Conservation (phyloP, 2,888 invertebrate genomes). For the Aphidoletes aphidimyza region DNA sequence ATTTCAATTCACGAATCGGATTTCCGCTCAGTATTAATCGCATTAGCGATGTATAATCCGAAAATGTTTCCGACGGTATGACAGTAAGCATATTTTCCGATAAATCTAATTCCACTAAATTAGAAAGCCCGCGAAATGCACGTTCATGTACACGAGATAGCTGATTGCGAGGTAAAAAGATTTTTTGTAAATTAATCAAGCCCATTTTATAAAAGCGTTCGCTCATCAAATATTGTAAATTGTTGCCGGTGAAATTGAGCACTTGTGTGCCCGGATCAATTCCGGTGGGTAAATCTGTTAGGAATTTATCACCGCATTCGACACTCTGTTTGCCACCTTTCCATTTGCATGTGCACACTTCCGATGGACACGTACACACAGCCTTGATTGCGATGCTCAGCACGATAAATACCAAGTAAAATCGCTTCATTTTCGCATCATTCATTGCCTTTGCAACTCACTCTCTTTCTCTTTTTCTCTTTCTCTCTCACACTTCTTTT, state of each 20-base stretch:
- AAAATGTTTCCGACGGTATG: conserved; percentile 82
- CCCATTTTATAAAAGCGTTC: conserved; percentile 83
- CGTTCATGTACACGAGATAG: conserved; percentile 81
- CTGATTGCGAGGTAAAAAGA: conserved; percentile 82
- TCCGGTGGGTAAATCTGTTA: conserved; percentile 78
- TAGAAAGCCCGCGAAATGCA: conserved; percentile 85
- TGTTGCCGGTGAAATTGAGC: conserved; percentile 85
- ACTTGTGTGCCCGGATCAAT: conserved; percentile 89
- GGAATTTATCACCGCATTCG: conserved; percentile 83
- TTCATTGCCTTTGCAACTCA: neutral
- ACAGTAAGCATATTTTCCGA: conserved; percentile 82
- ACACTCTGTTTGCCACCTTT: conserved; percentile 92
- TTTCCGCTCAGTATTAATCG: conserved; percentile 83
- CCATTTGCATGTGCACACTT: conserved; percentile 87
- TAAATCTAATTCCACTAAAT: conserved; percentile 88
- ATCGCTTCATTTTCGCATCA: conserved; percentile 52
- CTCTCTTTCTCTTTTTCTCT: no score
- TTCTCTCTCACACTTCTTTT: no score
- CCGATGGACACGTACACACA: conserved; percentile 73
- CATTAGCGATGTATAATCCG: conserved; percentile 84
- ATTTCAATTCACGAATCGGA: conserved; percentile 79
- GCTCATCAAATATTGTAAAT: conserved; percentile 79
- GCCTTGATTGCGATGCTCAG: conserved; percentile 57
- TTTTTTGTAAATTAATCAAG: conserved; percentile 86
- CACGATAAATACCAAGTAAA: conserved; percentile 19